Conservation (phyloP, 1,140 invertebrate genomes). For the Pararge aegeria region DNA sequence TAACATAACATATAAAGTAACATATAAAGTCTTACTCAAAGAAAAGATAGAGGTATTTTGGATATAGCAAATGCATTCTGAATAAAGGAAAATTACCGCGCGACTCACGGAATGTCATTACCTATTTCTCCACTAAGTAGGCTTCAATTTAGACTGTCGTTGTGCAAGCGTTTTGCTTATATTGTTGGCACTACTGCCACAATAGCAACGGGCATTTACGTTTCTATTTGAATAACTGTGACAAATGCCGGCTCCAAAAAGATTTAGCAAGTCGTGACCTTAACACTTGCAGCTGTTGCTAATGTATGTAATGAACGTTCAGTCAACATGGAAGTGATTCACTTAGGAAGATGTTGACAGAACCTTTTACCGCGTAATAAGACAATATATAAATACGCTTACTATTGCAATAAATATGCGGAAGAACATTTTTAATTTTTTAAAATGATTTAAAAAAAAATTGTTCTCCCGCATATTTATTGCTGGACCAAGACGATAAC, state of each 20-base stretch:
- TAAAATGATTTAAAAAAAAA: too few relatives aligned
- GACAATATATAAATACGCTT: too few relatives aligned
- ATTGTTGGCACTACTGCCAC: slow-evolving; percentile 25
- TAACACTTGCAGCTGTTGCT: background rate
- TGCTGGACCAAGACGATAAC: too few relatives aligned
- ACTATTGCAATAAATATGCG: too few relatives aligned
- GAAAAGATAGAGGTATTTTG: too few relatives aligned
- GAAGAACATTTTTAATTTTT: too few relatives aligned
- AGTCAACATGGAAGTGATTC: slow-evolving; percentile 1
- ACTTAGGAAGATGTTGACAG: too few relatives aligned
- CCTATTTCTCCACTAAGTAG: slow-evolving; percentile 1
- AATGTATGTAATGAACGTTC: background rate
- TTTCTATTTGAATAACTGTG: slow-evolving; percentile 31
- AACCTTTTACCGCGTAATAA: too few relatives aligned
- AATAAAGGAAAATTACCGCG: background rate
- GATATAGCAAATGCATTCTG: background rate
- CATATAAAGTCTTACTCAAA: too few relatives aligned
- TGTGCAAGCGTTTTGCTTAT: slow-evolving; percentile 23
- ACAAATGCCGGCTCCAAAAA: slow-evolving; percentile 29
- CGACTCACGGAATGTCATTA: background rate
- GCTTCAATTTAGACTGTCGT: slow-evolving; percentile 12
- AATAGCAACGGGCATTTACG: slow-evolving; percentile 20
- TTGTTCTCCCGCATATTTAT: too few relatives aligned
- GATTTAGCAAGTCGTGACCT: slow-evolving; percentile 9
- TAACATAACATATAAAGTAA: too few relatives aligned